Conservation (phyloP, 1,140 invertebrate species). For the Bradynema listronoti region DNA sequence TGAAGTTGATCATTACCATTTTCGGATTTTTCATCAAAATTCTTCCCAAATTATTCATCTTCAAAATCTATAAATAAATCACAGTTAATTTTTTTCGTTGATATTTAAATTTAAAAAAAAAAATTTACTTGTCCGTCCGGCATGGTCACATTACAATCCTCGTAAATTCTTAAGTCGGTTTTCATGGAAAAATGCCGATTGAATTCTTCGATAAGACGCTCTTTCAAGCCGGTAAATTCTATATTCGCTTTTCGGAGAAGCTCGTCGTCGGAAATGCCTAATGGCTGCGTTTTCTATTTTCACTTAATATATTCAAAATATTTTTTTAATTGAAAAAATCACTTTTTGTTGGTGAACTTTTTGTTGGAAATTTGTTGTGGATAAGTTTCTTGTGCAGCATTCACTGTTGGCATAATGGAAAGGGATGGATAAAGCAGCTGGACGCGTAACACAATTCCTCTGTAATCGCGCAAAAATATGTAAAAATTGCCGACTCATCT, state of each 20-base stretch:
- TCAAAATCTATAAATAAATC: slow-evolving; percentile 34
- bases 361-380: too few relatives aligned
- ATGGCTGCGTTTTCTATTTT: neutral
- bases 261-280: neutral
- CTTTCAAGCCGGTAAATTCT: slow-evolving; percentile 28
- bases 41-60: slow-evolving; percentile 39
- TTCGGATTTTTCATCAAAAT: slow-evolving; percentile 41
- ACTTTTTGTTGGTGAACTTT: too few relatives aligned
- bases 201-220: slow-evolving; percentile 37
- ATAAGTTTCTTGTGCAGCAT: too few relatives aligned
- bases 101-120: slow-evolving; percentile 17
- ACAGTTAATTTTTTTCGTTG: neutral
- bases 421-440: too few relatives aligned
- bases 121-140: slow-evolving; percentile 34
- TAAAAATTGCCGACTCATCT: too few relatives aligned
- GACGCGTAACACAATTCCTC: too few relatives aligned
- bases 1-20: slow-evolving; percentile 50
- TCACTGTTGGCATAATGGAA: too few relatives aligned
- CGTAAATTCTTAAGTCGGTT: slow-evolving; percentile 41
- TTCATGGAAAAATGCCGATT: slow-evolving; percentile 42
- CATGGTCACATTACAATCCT: slow-evolving; percentile 44
- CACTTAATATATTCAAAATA: too few relatives aligned
- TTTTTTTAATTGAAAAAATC: too few relatives aligned
- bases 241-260: slow-evolving; percentile 26
- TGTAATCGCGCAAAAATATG: too few relatives aligned